Conservation (phyloP, 1,140 invertebrate species). For the Sycophila sp. region DNA sequence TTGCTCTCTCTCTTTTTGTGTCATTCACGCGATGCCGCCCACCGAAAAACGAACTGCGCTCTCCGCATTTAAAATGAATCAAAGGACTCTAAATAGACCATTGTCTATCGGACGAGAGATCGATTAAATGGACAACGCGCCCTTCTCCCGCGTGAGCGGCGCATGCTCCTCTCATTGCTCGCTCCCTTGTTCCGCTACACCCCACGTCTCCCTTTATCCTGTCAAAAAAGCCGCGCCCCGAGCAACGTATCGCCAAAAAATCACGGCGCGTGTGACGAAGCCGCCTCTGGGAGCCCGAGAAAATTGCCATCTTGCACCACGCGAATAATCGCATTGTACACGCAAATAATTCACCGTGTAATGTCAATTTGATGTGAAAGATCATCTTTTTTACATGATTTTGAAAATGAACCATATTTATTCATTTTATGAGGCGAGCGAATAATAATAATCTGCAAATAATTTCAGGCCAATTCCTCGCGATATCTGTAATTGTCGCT, state of each 20-base stretch:
- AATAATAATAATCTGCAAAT: no score
- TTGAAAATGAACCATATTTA: no score
- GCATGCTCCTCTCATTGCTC: no score
- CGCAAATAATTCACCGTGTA: no score
- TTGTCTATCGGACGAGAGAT: neutral
- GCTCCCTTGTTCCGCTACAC: neutral
- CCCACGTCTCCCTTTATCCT: neutral
- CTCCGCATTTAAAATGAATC: constrained; percentile 28
- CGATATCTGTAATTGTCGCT: no score
- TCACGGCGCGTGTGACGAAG: neutral
- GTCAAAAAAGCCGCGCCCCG: constrained; percentile 6
- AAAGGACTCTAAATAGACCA: constrained; percentile 24
- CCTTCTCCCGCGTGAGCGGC: neutral
- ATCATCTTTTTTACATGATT: no score
- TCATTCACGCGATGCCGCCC: neutral
- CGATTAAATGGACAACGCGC: neutral
- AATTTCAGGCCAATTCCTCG: no score
- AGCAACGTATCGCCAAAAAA: constrained; percentile 6
- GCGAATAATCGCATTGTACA: neutral
- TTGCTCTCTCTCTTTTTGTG: constrained; percentile 2
- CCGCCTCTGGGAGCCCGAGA: no score
- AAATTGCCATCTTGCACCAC: neutral
- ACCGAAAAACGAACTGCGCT: neutral
- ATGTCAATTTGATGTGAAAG: no score
- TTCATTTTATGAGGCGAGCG: no score